Evolutionary conservation across 1,140 invertebrate genomes (phyloP).

Genomic region (Littorina saxatilis): DNA sequence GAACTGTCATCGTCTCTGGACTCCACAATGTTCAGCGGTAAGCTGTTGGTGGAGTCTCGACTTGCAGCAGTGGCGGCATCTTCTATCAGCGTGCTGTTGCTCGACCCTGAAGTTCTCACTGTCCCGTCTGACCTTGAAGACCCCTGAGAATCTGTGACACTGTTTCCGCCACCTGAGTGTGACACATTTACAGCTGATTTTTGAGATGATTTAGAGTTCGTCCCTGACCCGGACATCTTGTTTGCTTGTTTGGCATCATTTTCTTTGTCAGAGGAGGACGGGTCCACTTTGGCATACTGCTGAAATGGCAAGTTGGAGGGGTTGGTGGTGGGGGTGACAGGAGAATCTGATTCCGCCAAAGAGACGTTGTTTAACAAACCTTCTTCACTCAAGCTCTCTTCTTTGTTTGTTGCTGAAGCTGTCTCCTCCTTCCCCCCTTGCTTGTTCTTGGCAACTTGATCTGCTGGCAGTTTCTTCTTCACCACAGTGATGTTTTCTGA

Average conservation of each 20-base stretch:
- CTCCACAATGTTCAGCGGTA: conserved; percentile 15
- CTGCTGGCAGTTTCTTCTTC: conserved; percentile 43
- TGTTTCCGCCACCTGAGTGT: background rate
- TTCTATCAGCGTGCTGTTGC: conserved; percentile 45
- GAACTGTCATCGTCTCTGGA: background rate
- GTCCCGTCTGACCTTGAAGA: conserved; percentile 34
- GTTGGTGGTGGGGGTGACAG: conserved; percentile 43
- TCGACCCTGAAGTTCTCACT: conserved; percentile 43
- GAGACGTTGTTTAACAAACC: conserved; percentile 61
- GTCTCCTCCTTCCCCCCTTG: background rate
- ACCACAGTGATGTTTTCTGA: conserved; percentile 39
- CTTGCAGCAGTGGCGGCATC: background rate
- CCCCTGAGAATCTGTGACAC: conserved; percentile 25
- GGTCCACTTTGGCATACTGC: conserved; percentile 47
- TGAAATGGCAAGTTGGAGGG: conserved; percentile 54
- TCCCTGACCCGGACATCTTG: background rate
- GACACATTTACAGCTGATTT: background rate
- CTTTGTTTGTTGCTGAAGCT: background rate
- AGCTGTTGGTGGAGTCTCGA: conserved; percentile 15
- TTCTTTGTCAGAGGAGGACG: conserved; percentile 66
- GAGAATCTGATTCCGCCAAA: conserved; percentile 57
- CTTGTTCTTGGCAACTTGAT: conserved; percentile 7
- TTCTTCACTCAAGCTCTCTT: background rate
- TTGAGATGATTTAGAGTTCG: too few relatives aligned
- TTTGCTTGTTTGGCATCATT: conserved; percentile 52